Conservation (phyloP, 2,797 vertebrate genomes). For the Labeo calbasu region DNA sequence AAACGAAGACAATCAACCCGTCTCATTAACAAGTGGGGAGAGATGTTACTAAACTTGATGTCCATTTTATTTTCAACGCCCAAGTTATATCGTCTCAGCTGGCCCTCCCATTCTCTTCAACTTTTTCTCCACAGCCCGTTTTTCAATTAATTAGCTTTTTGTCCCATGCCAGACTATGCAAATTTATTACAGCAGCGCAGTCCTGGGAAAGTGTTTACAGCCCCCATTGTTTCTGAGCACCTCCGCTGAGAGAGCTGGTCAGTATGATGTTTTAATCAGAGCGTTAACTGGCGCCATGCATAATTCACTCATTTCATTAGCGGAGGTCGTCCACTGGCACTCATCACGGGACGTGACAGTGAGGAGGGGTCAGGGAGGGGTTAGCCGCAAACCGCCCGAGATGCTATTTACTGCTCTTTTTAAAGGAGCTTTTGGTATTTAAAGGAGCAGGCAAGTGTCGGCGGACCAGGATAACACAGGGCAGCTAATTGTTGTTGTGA, state of each 20-base stretch:
- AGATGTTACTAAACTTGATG: constrained; percentile 10
- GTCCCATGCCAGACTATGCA: constrained; percentile 96
- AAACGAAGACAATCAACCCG: not conserved
- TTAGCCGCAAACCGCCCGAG: constrained; percentile 50
- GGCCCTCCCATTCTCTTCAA: constrained; percentile 83
- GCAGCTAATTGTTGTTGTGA: constrained; percentile 49
- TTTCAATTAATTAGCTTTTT: constrained; percentile 99
- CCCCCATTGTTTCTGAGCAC: constrained; percentile 89
- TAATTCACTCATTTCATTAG: constrained; percentile 83
- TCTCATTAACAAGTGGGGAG: not conserved
- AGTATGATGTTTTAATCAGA: constrained; percentile 98
- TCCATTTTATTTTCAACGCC: constrained; percentile 2
- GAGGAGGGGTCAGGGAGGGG: constrained; percentile 61
- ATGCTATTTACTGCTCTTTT: constrained; percentile 61
- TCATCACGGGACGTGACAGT: constrained; percentile 72
- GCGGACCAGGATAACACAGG: constrained; percentile 44
- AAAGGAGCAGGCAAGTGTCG: constrained; percentile 54
- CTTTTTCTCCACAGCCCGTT: constrained; percentile 75
- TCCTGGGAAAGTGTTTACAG: constrained; percentile 94
- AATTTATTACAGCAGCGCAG: constrained; percentile 93
- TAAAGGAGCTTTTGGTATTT: constrained; percentile 54
- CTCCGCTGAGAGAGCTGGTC: constrained; percentile 85
- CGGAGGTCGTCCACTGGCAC: constrained; percentile 70
- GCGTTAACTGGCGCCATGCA: constrained; percentile 89
- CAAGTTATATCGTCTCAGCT: constrained; percentile 27